Conservation (phyloP, 2,888 invertebrate genomes). For the Macrosiphum euphorbiae region DNA sequence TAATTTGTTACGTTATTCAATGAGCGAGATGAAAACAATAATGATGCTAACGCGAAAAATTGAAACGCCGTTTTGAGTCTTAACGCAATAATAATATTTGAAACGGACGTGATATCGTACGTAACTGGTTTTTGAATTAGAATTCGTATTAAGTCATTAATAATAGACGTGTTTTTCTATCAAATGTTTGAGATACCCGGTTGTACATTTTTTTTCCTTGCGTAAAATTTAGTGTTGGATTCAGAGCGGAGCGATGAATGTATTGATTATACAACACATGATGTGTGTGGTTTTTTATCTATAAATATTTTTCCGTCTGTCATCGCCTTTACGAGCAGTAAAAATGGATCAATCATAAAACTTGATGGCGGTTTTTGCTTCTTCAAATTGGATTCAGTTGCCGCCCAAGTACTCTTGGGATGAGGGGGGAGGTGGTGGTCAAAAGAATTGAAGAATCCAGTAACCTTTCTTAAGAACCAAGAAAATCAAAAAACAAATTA, state of each 20-base stretch:
- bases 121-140: not conserved
- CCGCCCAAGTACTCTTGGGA: not conserved
- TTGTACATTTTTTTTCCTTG: not conserved
- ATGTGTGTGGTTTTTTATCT: not conserved
- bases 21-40: not conserved
- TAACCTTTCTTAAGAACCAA: not conserved
- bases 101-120: not conserved
- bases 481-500: not conserved
- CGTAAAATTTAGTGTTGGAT: not conserved
- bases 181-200: not conserved
- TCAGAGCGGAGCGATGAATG: not conserved
- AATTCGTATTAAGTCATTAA: not conserved
- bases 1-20: not conserved
- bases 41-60: not conserved
- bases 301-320: not conserved
- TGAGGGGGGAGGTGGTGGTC: too few species aligned
- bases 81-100: not conserved
- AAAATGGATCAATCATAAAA: not conserved
- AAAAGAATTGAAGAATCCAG: not conserved
- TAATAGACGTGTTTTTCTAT: not conserved
- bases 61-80: not conserved
- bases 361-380: not conserved
- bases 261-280: not conserved
- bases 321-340: not conserved
- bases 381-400: not conserved